Conservation (phyloP, 1,140 invertebrate genomes). For the Luehdorfia chinensis region DNA sequence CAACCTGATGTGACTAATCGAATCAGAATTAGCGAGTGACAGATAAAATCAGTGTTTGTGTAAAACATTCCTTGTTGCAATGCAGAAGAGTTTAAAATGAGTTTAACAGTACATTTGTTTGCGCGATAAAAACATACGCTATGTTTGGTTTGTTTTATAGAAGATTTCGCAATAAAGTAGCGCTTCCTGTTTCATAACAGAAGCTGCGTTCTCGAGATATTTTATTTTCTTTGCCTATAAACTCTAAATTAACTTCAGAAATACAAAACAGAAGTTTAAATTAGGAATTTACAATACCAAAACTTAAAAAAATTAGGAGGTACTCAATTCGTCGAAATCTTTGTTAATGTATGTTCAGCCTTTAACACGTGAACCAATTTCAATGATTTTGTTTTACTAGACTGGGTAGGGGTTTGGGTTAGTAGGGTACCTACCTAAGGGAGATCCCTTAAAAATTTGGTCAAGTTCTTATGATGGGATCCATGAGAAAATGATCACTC, state of each 20-base stretch:
- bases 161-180: slow-evolving; percentile 13
- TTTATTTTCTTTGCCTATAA: background rate
- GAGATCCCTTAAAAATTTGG: no score
- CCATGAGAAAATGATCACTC: no score
- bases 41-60: slow-evolving; percentile 15
- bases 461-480: no score
- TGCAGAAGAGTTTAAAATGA: slow-evolving; percentile 8
- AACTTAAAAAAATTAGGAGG: background rate
- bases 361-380: no score
- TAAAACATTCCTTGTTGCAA: background rate
- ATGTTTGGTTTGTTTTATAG: slow-evolving; percentile 14
- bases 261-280: slow-evolving; percentile 9
- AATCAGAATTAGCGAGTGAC: slow-evolving; percentile 29
- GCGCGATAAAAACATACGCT: slow-evolving; percentile 3
- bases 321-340: no score
- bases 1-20: slow-evolving; percentile 33
- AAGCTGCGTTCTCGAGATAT: slow-evolving; percentile 3
- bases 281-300: background rate
- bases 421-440: no score
- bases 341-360: no score
- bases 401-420: no score
- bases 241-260: slow-evolving; percentile 14
- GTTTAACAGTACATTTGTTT: background rate
- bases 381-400: no score
- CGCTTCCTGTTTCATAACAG: slow-evolving; percentile 14